Evolutionary conservation across 2,888 invertebrate species (phyloP), one percentile per base, ranked within the genome.

Genomic region (Mesoligia furuncula): DNA sequence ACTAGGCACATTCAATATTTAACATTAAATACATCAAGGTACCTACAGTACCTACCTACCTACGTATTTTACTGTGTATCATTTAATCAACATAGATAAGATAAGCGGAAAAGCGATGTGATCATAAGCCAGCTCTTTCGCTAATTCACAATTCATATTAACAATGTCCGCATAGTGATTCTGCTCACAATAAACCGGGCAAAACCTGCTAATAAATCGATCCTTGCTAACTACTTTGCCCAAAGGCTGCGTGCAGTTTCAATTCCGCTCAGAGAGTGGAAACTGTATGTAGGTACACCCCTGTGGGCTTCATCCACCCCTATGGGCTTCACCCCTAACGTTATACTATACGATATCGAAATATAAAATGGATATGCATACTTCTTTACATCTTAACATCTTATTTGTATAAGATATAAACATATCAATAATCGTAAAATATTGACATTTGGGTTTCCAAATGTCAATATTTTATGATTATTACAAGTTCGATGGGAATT

Each of bases 191-290:
- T 67, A 42, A 79, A 77, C 45, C 31, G 24, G 45, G n/a, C n/a
- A 54, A 54, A 69, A 54, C 27, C 20, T 64, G 7, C 15, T 42
- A 64, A 51, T 77, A 51, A 68, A 80, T 76, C 61, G 67, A 81
- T 77, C 51, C 11, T 31, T 59, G 51, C 48, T 42, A 45, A 27
- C 15, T 36, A 59, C 51, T 51, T 75, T 65, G 77, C 57, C 68
- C 27, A 59, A 59, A 59, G 68, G 48, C 68, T 65, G 57, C 0
- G 11, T 68, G n/a, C 68, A 42, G 31, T 64, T 76, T 51, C 42
- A 65, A 76, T 64, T 64, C 42, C 57, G 64, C 31, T 72, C 36
- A n/a, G 74, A 51, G 36, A 73, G 66, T 11, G 27, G 64, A 13
- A 51, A 65, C 36, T 59, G 13, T 59, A 57, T 24, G 11, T 36